These are phyloP conservation scores for Danio rerio DNA, from an alignment of 2,113 vertebrate species.

Conservation along the genomic window GRCz12tu NC_133198.1:25957001-25957500, in stretches of 20 bases:
- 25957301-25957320: background rate
- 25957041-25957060: background rate
- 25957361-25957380: background rate
- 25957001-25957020: slow-evolving; percentile 30
- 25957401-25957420: no score
- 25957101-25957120: background rate
- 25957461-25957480: no score
- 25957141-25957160: background rate
- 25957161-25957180: background rate
- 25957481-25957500: no score
- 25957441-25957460: no score
- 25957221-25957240: background rate
- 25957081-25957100: background rate
- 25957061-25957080: background rate
- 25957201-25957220: background rate
- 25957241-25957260: background rate
- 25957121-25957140: background rate
- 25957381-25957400: no score
- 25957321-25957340: background rate
- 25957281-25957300: background rate
- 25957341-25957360: background rate
- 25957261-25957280: background rate
- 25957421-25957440: no score
- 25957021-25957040: background rate
- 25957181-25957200: background rate